These are phyloP conservation scores for Anguilla megastoma DNA, from an alignment of 2,797 vertebrate genomes.

Conservation along the genomic window DNA sequence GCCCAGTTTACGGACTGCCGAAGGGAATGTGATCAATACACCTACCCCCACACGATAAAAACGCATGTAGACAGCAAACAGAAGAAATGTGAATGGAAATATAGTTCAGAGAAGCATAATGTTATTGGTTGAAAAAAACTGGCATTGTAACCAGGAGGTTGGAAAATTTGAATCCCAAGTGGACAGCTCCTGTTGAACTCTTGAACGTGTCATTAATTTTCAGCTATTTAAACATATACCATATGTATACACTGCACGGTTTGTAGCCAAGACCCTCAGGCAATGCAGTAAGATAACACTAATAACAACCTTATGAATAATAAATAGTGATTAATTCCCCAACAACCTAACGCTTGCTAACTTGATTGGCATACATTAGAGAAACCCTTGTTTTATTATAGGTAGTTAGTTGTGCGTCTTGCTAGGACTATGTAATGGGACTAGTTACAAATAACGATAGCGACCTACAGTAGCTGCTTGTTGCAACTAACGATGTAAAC, in stretches of 20 bases:
- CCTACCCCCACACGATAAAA: background rate
- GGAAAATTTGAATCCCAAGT: background rate
- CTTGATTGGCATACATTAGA: background rate
- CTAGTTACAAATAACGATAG: too few relatives aligned
- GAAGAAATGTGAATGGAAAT: background rate
- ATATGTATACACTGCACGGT: background rate
- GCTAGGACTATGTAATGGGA: too few relatives aligned
- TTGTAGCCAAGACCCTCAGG: background rate
- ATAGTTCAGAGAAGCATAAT: background rate
- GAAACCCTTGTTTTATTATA: background rate
- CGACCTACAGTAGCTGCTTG: background rate
- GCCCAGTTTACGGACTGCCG: background rate
- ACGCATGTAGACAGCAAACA: background rate
- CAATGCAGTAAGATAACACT: background rate
- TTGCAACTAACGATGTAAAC: background rate
- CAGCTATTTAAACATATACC: background rate
- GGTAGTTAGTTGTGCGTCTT: background rate
- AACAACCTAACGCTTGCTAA: background rate
- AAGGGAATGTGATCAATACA: background rate
- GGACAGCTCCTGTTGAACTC: background rate
- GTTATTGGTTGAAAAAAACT: background rate
- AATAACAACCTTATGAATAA: background rate
- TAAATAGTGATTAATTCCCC: background rate
- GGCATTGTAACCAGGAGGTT: background rate
- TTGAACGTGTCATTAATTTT: background rate